Conservation (phyloP, 2,113 vertebrate genomes). For the Verasper variegatus region DNA sequence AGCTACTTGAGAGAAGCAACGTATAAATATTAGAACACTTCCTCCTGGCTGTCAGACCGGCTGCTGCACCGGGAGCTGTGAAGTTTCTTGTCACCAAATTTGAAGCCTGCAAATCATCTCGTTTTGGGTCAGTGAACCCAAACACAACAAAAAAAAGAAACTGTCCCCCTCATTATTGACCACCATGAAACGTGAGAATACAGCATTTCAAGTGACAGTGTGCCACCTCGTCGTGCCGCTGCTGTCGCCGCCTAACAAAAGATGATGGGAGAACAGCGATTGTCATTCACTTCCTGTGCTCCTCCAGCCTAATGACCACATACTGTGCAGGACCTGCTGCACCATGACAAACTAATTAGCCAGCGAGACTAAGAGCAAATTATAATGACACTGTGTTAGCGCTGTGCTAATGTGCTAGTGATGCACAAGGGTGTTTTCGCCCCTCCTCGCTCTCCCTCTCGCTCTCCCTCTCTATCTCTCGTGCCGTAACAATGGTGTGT, state of each 20-base stretch:
- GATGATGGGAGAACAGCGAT: constrained; percentile 50
- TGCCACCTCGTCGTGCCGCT: constrained; percentile 21
- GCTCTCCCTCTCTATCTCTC: constrained; percentile 25
- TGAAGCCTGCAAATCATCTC: constrained; percentile 38
- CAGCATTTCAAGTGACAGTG: constrained; percentile 32
- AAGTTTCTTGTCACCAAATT: constrained; percentile 32
- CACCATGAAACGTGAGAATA: constrained; percentile 33
- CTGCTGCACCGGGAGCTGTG: not conserved
- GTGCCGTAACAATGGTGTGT: constrained; percentile 62
- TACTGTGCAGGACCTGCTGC: constrained; percentile 64
- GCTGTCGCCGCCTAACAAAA: constrained; percentile 12
- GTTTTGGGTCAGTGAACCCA: constrained; percentile 51
- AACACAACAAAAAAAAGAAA: constrained; percentile 30
- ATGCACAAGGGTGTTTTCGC: constrained; percentile 59
- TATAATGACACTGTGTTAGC: constrained; percentile 77
- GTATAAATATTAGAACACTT: constrained; percentile 8
- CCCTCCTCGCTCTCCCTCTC: constrained; percentile 20
- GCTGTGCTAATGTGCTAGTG: constrained; percentile 69
- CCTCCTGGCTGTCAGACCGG: not conserved
- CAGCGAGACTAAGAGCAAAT: constrained; percentile 73
- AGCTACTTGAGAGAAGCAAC: not conserved
- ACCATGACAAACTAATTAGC: constrained; percentile 79
- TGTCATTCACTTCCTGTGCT: constrained; percentile 52
- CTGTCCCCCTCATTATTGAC: constrained; percentile 38
- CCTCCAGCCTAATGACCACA: constrained; percentile 67